Evolutionary conservation across 2,113 vertebrate species (phyloP), one percentile per base, ranked within the genome.

Genomic region (Ibidorhyncha struthersii): DNA sequence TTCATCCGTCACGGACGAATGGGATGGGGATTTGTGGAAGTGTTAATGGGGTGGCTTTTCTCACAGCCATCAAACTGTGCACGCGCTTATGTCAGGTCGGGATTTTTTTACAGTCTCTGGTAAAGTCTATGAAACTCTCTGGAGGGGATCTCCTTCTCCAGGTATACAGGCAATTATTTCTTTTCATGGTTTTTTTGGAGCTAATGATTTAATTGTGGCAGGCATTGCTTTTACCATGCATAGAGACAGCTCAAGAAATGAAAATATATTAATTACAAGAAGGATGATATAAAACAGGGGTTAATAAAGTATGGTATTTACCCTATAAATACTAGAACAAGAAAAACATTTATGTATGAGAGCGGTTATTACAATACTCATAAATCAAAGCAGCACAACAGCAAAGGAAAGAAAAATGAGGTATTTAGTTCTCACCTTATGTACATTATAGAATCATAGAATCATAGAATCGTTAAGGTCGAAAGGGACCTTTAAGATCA

Each of bases 41-140:
- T 79, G 59, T 79, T 63, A 67, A 52, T 63, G 34, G 58, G 32
- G 23, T 86, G 40, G 47, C 52, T 86, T 69, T 84, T 61, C 83
- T 91, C 61, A 79, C 34, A 79, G 30, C 20, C 56, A 10, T 84
- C 61, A 78, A 49, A 85, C 30, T 59, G 26, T 1, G 0, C 32
- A n/a, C 20, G 17, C 2, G 0, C 1, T 1, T 38, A 2, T n/a
- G 34, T 71, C 43, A 43, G 34, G 23, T 59, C 1, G 1, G 77
- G 70, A 82, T 36, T 82, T 84, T 82, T 65, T 87, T 27, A 29
- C 36, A 12, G 40, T 62, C 59, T 58, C 21, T 20, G 18, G 53
- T 30, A 50, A 70, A 5, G 0, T 34, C 17, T 27, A 16, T 50
- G 73, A 77, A 56, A 45, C 29, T 78, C 59, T 81, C 63, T 23